Conservation (phyloP, 2,113 vertebrate species). For the Accipiter cooperii region DNA sequence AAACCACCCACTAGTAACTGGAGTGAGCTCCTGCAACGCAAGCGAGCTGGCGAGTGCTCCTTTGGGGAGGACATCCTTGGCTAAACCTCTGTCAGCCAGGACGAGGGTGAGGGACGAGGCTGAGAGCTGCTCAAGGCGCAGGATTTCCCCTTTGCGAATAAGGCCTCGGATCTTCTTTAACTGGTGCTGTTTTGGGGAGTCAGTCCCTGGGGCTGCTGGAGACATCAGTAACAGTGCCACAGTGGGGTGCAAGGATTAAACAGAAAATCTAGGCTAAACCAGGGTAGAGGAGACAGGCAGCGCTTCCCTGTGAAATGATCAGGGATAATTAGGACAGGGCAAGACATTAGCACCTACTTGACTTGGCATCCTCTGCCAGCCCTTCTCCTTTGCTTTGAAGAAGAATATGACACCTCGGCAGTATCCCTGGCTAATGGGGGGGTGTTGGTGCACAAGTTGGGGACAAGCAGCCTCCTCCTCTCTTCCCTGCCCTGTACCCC, state of each 20-base stretch:
- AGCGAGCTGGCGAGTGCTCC: neutral
- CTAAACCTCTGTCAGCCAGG: neutral
- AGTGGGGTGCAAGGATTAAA: fast-evolving
- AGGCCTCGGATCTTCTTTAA: neutral
- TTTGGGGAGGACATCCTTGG: neutral
- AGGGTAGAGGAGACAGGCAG: neutral
- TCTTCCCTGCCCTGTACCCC: neutral
- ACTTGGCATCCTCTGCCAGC: neutral
- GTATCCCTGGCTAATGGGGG: too few relatives aligned
- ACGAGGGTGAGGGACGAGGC: neutral
- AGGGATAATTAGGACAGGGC: neutral
- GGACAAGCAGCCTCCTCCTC: neutral
- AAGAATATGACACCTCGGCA: neutral
- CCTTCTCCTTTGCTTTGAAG: neutral
- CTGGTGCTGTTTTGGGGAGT: fast-evolving
- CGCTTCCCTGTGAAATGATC: fast-evolving
- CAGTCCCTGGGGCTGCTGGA: neutral
- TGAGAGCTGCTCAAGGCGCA: neutral
- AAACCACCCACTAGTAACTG: neutral
- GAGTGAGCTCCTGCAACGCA: neutral
- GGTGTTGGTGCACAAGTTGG: neutral
- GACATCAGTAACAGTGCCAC: too few relatives aligned
- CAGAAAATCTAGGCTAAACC: neutral
- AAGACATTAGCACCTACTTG: neutral
- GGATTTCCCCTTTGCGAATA: neutral